phyloP scores from a whole-genome alignment of 2,797 vertebrate genomes.

The Philypnodon macrostomus region DNA sequence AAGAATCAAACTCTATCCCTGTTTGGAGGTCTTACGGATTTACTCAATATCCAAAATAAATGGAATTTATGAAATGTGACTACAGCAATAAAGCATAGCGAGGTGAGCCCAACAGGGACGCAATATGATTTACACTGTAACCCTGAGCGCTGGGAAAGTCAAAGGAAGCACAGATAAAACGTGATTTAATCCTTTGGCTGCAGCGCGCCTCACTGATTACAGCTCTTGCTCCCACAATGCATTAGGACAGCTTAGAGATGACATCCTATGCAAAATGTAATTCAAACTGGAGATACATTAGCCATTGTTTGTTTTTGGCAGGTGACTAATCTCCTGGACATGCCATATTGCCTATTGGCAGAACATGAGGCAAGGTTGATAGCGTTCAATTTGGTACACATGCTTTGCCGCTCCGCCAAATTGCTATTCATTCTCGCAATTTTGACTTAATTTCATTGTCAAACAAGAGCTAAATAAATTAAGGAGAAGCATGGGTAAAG shows the following conservation, averaged over 20 bases:
- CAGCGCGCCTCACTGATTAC: conserved; percentile 69
- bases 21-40: conserved; percentile 56
- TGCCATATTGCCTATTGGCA: conserved; percentile 35
- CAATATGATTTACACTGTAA: conserved; percentile 70
- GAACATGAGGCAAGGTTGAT: conserved; percentile 34
- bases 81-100: conserved; percentile 64
- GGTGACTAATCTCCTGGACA: conserved; percentile 57
- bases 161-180: conserved; percentile 73
- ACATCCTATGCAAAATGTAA: conserved; percentile 73
- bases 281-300: conserved; percentile 66
- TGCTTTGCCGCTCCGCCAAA: conserved; percentile 7
- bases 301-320: conserved; percentile 65
- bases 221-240: conserved; percentile 67
- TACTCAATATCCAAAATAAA: conserved; percentile 66
- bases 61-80: conserved; percentile 71
- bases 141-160: conserved; percentile 69
- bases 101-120: conserved; percentile 69
- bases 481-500: conserved; percentile 14
- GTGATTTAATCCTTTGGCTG: conserved; percentile 74
- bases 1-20: conserved; percentile 45
- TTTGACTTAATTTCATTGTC: conserved; percentile 38
- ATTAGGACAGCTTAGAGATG: conserved; percentile 74
- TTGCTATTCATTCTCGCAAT: conserved; percentile 20
- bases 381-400: conserved; percentile 28
- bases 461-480: conserved; percentile 41